These are phyloP conservation scores for Collichthys lucidus DNA, from an alignment of 2,113 vertebrate genomes.

Conservation along the genomic window DNA sequence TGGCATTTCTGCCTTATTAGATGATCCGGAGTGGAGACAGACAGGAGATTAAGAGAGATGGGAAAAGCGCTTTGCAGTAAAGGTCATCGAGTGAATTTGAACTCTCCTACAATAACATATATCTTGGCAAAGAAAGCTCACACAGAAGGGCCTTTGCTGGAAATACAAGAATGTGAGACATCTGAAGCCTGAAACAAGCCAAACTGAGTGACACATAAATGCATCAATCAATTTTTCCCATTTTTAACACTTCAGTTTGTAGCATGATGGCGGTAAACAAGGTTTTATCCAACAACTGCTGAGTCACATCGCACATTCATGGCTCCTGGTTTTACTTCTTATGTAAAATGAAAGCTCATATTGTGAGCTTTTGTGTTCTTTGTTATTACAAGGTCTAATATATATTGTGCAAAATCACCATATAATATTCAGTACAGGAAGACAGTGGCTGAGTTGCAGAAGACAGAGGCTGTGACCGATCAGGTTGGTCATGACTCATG, in stretches of 20 bases:
- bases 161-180: neutral
- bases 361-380: too few species aligned
- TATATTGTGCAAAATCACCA: too few species aligned
- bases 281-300: neutral
- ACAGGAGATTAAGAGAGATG: constrained; percentile 31
- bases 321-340: too few species aligned
- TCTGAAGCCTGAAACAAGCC: neutral
- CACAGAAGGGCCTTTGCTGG: neutral
- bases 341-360: neutral
- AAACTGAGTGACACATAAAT: neutral
- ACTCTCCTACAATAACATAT: neutral
- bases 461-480: neutral
- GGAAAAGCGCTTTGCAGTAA: constrained; percentile 24
- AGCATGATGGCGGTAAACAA: neutral
- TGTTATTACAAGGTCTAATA: neutral
- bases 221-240: neutral
- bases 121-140: neutral
- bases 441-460: neutral
- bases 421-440: neutral
- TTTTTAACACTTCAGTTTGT: neutral
- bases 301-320: neutral
- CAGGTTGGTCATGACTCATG: neutral
- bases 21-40: constrained; percentile 41
- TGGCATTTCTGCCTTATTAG: constrained; percentile 62
- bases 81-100: constrained; percentile 49